Percentiles rank a stretch among this genome's conserved stretches.
phyloP scores from a whole-genome alignment of 2,113 vertebrate genomes.

The Lucifuga dentata region DNA sequence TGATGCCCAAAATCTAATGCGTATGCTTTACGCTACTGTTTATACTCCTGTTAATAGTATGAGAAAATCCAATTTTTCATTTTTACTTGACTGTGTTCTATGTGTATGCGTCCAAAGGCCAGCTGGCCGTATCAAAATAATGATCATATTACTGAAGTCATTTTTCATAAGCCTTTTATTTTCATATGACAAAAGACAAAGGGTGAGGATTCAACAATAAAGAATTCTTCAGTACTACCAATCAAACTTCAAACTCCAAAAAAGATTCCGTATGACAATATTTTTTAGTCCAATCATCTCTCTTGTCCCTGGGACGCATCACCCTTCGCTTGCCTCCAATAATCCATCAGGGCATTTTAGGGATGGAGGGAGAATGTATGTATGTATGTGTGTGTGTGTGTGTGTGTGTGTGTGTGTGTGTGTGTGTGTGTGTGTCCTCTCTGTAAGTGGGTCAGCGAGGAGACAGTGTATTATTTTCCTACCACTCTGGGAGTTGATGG shows the following conservation, averaged over 20 bases:
- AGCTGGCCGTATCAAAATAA: background rate
- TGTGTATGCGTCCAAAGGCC: constrained; percentile 3
- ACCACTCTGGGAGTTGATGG: constrained; percentile 55
- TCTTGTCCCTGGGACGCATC: constrained; percentile 40
- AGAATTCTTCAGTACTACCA: constrained; percentile 30
- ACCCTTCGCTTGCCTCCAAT: constrained; percentile 44
- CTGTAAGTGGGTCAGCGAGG: constrained; percentile 54
- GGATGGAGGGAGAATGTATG: constrained; percentile 15
- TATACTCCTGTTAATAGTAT: background rate
- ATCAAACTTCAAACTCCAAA: constrained; percentile 23
- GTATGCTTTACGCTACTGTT: too few species aligned
- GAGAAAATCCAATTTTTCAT: background rate
- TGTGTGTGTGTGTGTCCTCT: constrained; percentile 14
- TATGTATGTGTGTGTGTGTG: constrained; percentile 6
- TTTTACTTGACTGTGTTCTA: constrained; percentile 5
- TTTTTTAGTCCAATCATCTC: constrained; percentile 58
- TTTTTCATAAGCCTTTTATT: constrained; percentile 11
- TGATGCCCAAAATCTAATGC: too few species aligned
- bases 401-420: constrained; percentile 27
- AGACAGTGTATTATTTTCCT: constrained; percentile 65
- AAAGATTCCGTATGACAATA: constrained; percentile 47
- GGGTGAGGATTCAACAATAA: constrained; percentile 17
- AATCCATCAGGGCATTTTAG: constrained; percentile 58
- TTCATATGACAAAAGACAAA: constrained; percentile 14
- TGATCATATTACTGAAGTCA: constrained; percentile 9